A percentile compares a stretch with the other conserved stretches of the same genome.
Evolutionary conservation across 2,113 vertebrate species (phyloP).

Genomic region (Ictalurus furcatus): DNA sequence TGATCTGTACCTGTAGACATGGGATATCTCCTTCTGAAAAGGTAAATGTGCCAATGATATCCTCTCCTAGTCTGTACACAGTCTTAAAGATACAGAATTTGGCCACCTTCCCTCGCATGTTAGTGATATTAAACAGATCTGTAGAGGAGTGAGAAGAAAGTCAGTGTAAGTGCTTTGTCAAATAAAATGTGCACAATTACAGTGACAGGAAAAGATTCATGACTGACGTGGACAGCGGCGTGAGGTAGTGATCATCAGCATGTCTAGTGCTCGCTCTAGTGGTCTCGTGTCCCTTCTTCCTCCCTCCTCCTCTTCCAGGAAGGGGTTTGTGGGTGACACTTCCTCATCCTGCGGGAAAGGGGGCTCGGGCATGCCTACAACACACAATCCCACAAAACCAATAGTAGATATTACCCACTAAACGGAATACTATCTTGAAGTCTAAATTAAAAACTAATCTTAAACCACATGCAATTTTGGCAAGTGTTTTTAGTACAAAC

Average conservation of each 20-base stretch:
- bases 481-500: not conserved
- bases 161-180: not conserved
- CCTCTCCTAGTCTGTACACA: slow-evolving; percentile 92
- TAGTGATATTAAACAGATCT: slow-evolving; percentile 97
- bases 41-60: slow-evolving; percentile 90
- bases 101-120: slow-evolving; percentile 88
- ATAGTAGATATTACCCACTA: not conserved
- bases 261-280: slow-evolving; percentile 86
- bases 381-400: not conserved
- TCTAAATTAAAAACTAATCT: not conserved
- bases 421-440: not conserved
- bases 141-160: slow-evolving; percentile 39
- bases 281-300: slow-evolving; percentile 85
- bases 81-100: slow-evolving; percentile 97
- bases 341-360: slow-evolving; percentile 88
- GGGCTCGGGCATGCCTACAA: slow-evolving; percentile 86
- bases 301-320: slow-evolving; percentile 90
- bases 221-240: slow-evolving; percentile 79
- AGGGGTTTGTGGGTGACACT: slow-evolving; percentile 93
- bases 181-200: not conserved
- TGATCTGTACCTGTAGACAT: slow-evolving; percentile 84
- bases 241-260: slow-evolving; percentile 92
- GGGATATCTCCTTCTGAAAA: slow-evolving; percentile 94
- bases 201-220: not conserved
- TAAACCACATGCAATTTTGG: not conserved